These are phyloP conservation scores for Heterochromis multidens DNA, from an alignment of 2,113 vertebrate genomes.

Conservation along the genomic window DNA sequence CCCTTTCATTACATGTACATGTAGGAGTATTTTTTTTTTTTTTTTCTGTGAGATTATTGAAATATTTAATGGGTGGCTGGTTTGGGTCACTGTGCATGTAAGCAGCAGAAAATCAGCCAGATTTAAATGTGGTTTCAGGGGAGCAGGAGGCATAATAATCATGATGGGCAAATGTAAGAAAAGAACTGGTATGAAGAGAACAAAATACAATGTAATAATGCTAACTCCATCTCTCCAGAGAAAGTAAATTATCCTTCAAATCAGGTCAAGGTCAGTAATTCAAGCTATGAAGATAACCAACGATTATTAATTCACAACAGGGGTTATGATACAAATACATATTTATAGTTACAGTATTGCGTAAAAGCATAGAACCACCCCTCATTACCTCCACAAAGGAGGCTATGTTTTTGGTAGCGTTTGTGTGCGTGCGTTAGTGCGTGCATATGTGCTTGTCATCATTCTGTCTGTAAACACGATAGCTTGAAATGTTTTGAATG, in stretches of 20 bases:
- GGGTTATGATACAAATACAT: not conserved
- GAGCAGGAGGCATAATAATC: constrained; percentile 13
- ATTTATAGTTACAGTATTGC: not conserved
- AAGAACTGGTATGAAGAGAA: not conserved
- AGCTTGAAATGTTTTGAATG: too few species aligned
- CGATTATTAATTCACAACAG: not conserved
- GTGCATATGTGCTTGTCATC: too few species aligned
- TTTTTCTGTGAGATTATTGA: constrained; percentile 46
- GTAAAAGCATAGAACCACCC: not conserved
- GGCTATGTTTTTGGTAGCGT: too few species aligned
- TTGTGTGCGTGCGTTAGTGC: too few species aligned
- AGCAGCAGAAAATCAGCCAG: constrained; percentile 26
- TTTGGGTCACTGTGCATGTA: constrained; percentile 41
- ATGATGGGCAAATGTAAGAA: constrained; percentile 14
- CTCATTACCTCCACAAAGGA: too few species aligned
- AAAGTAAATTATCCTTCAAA: not conserved
- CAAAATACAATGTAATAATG: not conserved
- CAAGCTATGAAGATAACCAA: not conserved
- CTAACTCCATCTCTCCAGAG: not conserved
- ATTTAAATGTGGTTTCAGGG: constrained; percentile 38
- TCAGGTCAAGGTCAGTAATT: not conserved
- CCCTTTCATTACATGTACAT: not conserved
- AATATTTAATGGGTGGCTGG: constrained; percentile 38
- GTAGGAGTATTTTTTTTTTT: constrained; percentile 23
- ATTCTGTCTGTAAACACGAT: too few species aligned